phyloP scores from a whole-genome alignment of 1,140 invertebrate species.

The Magallana angulata region DNA sequence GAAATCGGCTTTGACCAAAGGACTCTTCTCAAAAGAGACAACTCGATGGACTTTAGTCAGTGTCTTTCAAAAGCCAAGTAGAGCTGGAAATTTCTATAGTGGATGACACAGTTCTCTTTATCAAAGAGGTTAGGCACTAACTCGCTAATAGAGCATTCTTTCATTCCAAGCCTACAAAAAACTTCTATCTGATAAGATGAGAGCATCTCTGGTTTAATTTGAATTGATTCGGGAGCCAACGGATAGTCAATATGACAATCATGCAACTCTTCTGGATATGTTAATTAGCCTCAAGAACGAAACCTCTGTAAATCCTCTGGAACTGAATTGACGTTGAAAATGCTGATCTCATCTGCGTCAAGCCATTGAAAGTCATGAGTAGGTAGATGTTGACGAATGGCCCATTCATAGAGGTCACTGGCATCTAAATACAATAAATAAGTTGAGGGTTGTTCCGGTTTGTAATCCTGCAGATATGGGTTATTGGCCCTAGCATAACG shows the following conservation, averaged over 20 bases:
- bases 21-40: constrained; percentile 45
- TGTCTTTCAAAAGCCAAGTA: constrained; percentile 47
- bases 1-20: constrained; percentile 54
- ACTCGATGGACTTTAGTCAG: constrained; percentile 53
- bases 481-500: constrained; percentile 47
- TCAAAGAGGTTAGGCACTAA: constrained; percentile 54
- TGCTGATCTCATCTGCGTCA: not conserved
- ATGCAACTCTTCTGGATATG: constrained; percentile 78
- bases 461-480: constrained; percentile 27
- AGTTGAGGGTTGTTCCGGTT: constrained; percentile 46
- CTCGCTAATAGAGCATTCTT: constrained; percentile 16
- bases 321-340: not conserved
- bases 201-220: constrained; percentile 40
- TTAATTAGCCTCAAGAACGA: constrained; percentile 80
- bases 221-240: constrained; percentile 76
- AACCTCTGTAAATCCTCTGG: constrained; percentile 73
- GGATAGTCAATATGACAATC: constrained; percentile 81
- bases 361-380: constrained; percentile 40
- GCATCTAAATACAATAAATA: constrained; percentile 69
- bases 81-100: constrained; percentile 58
- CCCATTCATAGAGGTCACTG: constrained; percentile 67
- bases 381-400: constrained; percentile 33
- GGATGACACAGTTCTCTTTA: constrained; percentile 54
- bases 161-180: constrained; percentile 2
- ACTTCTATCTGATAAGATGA: constrained; percentile 7